phyloP scores from a whole-genome alignment of 1,140 invertebrate species.

The Panulirus ornatus region DNA sequence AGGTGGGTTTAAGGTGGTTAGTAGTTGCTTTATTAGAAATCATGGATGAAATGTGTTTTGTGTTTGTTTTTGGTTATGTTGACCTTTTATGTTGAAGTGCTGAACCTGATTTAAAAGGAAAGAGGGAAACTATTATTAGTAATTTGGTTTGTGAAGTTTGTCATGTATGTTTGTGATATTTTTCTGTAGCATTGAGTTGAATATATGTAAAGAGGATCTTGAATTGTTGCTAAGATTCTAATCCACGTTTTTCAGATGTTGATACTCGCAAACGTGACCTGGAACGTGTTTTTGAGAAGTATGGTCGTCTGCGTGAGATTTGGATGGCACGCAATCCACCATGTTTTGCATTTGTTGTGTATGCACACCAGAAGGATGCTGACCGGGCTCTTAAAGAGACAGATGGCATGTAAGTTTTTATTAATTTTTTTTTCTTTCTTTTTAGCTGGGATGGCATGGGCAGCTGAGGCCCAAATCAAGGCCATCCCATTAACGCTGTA shows the following conservation, averaged over 20 bases:
- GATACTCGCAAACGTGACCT: conserved; percentile 81
- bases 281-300: conserved; percentile 84
- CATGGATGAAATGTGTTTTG: not conserved
- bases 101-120: too few species aligned
- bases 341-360: conserved; percentile 87
- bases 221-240: too few species aligned
- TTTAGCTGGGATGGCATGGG: not conserved
- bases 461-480: too few species aligned
- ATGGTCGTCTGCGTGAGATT: conserved; percentile 84
- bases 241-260: conserved; percentile 78
- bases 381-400: conserved; percentile 83
- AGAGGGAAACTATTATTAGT: too few species aligned
- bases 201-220: too few species aligned
- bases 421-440: not conserved
- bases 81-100: too few species aligned
- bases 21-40: not conserved
- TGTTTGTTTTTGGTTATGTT: too few species aligned
- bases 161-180: too few species aligned
- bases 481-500: too few species aligned
- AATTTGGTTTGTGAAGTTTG: too few species aligned
- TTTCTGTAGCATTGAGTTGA: too few species aligned
- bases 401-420: conserved; percentile 82
- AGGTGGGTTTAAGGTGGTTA: conserved; percentile 52
- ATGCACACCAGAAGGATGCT: conserved; percentile 85
- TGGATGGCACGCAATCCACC: conserved; percentile 86